phyloP scores from a whole-genome alignment of 2,888 invertebrate genomes.

The Lamellibrachia satsuma region DNA sequence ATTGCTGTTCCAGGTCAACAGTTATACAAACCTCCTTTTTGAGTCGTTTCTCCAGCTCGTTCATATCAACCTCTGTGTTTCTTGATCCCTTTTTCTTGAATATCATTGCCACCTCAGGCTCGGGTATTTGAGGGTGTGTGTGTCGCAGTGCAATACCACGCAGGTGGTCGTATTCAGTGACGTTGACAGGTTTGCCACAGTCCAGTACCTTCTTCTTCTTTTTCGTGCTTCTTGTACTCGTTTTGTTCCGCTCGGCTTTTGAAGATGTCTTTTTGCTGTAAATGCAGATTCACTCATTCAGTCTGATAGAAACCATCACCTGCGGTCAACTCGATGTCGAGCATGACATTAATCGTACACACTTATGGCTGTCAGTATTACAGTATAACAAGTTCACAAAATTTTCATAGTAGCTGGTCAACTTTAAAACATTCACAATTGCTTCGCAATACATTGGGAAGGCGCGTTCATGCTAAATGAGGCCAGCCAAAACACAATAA shows the following conservation, averaged over 20 bases:
- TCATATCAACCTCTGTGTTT: constrained; percentile 59
- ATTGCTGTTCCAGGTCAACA: neutral
- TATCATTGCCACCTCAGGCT: constrained; percentile 71
- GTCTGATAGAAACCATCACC: too few relatives aligned
- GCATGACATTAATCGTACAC: too few relatives aligned
- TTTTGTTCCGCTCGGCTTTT: neutral
- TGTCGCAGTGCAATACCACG: constrained; percentile 85
- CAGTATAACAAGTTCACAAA: too few relatives aligned
- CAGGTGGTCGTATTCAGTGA: constrained; percentile 87
- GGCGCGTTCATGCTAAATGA: too few relatives aligned
- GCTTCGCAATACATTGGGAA: too few relatives aligned
- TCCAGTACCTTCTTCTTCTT: constrained; percentile 66
- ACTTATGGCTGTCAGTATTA: too few relatives aligned
- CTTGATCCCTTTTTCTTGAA: constrained; percentile 55
- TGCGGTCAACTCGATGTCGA: too few relatives aligned
- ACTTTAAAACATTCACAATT: too few relatives aligned
- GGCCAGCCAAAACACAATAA: too few relatives aligned
- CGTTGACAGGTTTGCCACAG: constrained; percentile 80
- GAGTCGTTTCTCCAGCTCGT: constrained; percentile 56
- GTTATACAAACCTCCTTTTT: constrained; percentile 56
- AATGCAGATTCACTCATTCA: neutral
- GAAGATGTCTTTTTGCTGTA: neutral
- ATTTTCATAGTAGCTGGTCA: too few relatives aligned
- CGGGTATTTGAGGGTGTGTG: constrained; percentile 84
- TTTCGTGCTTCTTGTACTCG: constrained; percentile 29